Conservation (phyloP, 2,888 invertebrate species). For the Dione vanillae region DNA sequence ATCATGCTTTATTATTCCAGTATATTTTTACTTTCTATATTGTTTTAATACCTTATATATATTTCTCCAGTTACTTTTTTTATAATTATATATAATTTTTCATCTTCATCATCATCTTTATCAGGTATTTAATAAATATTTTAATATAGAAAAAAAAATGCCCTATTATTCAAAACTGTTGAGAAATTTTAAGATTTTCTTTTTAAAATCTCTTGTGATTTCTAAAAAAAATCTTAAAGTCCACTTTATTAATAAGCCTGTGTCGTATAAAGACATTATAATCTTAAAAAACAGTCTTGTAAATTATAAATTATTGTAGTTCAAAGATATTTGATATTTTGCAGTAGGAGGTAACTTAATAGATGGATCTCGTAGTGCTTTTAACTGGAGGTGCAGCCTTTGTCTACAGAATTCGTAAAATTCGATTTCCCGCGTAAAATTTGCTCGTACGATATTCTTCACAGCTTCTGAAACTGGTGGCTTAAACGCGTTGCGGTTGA, state of each 20-base stretch:
- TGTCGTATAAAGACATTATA: background rate
- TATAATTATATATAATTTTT: too few species aligned
- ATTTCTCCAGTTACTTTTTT: too few species aligned
- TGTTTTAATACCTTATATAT: too few species aligned
- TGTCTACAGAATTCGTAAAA: conserved; percentile 96
- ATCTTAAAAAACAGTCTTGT: conserved; percentile 21
- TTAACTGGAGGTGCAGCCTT: conserved; percentile 90
- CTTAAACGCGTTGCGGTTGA: conserved; percentile 94
- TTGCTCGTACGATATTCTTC: conserved; percentile 92
- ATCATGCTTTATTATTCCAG: too few species aligned
- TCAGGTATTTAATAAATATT: too few species aligned
- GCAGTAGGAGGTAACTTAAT: conserved; percentile 62
- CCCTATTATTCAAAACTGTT: too few species aligned
- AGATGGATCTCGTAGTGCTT: conserved; percentile 86
- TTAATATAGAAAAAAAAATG: too few species aligned
- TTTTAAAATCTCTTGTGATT: too few species aligned
- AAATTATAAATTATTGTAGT: conserved; percentile 25
- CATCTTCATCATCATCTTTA: too few species aligned
- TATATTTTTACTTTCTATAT: too few species aligned
- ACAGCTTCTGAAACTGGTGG: conserved; percentile 94
- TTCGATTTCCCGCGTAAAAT: conserved; percentile 95
- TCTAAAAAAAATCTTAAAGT: background rate
- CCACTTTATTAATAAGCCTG: background rate
- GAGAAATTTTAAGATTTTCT: too few species aligned
- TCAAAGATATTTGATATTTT: conserved; percentile 34